Evolutionary conservation across 2,113 vertebrate species (phyloP).

Genomic region (Glaucomys volans): DNA sequence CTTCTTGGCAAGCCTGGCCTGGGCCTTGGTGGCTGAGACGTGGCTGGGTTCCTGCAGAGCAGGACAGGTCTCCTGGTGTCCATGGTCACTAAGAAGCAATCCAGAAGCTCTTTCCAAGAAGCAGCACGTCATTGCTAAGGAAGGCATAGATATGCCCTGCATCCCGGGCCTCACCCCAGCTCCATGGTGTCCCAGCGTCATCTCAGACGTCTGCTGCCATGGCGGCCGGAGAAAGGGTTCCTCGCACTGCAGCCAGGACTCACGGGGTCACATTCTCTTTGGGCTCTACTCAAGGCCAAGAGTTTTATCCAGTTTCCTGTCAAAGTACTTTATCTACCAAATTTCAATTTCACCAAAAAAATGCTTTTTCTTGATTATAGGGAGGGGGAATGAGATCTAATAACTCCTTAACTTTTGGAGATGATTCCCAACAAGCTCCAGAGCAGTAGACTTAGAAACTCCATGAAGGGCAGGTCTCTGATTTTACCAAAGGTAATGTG

Average conservation of each 20-base stretch:
- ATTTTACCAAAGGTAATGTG: not conserved
- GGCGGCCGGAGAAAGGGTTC: not conserved
- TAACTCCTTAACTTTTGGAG: not conserved
- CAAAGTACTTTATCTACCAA: not conserved
- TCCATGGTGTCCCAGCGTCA: fast-evolving
- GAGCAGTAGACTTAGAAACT: not conserved
- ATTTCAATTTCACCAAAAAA: not conserved
- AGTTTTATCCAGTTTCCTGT: not conserved
- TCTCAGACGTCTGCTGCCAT: not conserved
- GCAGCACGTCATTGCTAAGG: not conserved
- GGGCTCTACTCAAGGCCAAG: not conserved
- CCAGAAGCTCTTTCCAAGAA: not conserved
- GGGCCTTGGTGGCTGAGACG: fast-evolving
- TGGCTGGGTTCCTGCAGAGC: not conserved
- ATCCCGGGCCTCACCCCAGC: not conserved
- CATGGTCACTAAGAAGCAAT: not conserved
- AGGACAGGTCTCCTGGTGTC: not conserved
- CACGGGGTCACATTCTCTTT: no score
- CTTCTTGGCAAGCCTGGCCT: not conserved
- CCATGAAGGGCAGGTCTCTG: not conserved
- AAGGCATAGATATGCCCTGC: fast-evolving
- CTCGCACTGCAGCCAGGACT: not conserved
- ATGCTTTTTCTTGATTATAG: not conserved
- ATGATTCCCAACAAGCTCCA: no score
- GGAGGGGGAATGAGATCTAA: no score